Conservation (phyloP, 2,113 vertebrate species). For the Zosterops lateralis region DNA sequence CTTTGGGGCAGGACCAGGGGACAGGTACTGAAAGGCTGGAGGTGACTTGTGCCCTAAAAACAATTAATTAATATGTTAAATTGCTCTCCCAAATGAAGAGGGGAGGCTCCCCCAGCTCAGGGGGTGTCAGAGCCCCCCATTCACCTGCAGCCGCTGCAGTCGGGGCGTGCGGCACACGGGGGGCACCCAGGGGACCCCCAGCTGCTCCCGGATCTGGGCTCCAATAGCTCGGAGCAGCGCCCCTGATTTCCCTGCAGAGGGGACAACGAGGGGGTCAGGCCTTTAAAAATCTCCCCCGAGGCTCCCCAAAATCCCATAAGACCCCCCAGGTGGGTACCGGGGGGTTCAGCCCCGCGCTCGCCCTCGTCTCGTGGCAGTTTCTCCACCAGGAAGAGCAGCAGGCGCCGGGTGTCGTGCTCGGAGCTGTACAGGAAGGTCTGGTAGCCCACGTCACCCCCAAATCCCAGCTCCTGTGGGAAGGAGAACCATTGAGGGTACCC, state of each 20-base stretch:
- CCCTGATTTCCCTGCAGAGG: background rate
- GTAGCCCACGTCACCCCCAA: background rate
- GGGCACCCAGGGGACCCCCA: background rate
- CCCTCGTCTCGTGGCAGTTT: background rate
- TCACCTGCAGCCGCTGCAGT: background rate
- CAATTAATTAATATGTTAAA: background rate
- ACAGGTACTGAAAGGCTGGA: background rate
- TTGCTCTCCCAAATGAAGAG: accelerated
- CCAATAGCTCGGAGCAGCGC: background rate
- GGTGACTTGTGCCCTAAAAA: background rate
- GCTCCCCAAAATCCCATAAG: too few relatives aligned
- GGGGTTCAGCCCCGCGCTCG: background rate
- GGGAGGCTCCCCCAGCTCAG: background rate
- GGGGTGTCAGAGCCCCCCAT: background rate
- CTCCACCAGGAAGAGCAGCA: background rate
- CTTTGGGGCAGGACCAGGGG: background rate
- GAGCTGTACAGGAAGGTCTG: constrained; percentile 4
- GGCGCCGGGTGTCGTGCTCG: background rate
- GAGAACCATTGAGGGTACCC: accelerated
- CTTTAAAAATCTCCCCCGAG: too few relatives aligned
- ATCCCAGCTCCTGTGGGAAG: background rate
- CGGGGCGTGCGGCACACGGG: background rate
- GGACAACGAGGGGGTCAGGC: background rate
- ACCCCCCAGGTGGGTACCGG: background rate
- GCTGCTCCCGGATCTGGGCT: background rate